Base-by-base conservation (phyloP, 2,888 invertebrate genomes). In the Smittia sp. region DNA sequence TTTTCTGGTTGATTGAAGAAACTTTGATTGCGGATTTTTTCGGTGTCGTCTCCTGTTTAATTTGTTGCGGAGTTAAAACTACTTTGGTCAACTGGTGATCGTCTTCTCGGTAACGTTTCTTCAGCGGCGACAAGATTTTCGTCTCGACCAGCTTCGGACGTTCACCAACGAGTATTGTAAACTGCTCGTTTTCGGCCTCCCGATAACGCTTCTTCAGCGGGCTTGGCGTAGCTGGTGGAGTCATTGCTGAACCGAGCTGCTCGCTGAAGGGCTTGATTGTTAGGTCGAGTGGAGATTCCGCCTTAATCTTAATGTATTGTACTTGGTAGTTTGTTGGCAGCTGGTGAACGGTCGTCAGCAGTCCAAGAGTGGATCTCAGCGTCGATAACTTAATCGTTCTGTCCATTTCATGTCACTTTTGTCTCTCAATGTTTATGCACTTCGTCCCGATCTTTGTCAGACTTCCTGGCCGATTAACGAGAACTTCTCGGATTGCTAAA, bases 191-290 rank as follows among this genome's bases (percentile, higher is more conserved):
- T 27, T 75, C 75, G 32, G 74, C 74, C 4, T 76, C 75, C 11
- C 76, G 75, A 69, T 75, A 76, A 39, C 79, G 75, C 79, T 88
- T 88, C 75, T 86, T 85, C 0, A 84, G 81, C 3, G 91, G 91
- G 27, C 91, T 90, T 0, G 91, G 90, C 0, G 90, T 90, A 75
- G 89, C 88, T 4, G 92, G 91, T 11, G 91, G 91, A 0, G 92
- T 92, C 78, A 91, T 90, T 0, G 90, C 90, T 9, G 15, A 15
- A 11, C n/a, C 18, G 25, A 69, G 18, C 6, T 72, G 0, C 84
- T 32, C 84, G n/a, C 85, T 83, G 13, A 52, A 20, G 11, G 69
- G 52, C 79, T 93, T 93, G 24, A 92, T 81, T 22, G 92, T 91
- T 75, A 93, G 82, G 80, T 93, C 93, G 77, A 93, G 82, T 6